Conservation (phyloP, 2,113 vertebrate species). For the Fulmarus glacialis region DNA sequence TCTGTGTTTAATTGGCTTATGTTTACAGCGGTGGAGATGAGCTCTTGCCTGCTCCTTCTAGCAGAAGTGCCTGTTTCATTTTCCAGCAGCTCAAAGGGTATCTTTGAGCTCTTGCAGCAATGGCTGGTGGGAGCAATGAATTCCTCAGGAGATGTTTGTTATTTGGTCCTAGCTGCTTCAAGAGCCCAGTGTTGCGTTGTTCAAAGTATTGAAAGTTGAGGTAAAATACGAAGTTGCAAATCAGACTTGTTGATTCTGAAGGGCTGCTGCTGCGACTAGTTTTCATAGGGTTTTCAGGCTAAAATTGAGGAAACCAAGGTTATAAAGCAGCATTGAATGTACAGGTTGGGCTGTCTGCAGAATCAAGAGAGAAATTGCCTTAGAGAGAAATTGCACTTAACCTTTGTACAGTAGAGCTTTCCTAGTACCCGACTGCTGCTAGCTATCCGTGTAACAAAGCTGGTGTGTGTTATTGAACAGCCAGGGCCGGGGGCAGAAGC, state of each 20-base stretch:
- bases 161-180: background rate
- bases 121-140: background rate
- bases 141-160: background rate
- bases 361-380: background rate
- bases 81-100: background rate
- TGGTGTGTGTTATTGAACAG: background rate
- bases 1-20: background rate
- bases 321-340: background rate
- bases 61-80: background rate
- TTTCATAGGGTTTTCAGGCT: background rate
- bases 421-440: background rate
- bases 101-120: background rate
- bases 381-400: background rate
- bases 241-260: background rate
- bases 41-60: background rate
- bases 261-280: background rate
- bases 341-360: background rate
- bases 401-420: background rate
- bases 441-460: background rate
- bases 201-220: background rate
- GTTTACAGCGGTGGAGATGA: background rate
- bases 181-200: background rate
- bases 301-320: background rate
- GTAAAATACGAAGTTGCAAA: background rate
- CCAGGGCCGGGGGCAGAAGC: background rate